These are phyloP conservation scores for Numenius phaeopus DNA, from an alignment of 2,797 vertebrate species.

Conservation along the genomic window DNA sequence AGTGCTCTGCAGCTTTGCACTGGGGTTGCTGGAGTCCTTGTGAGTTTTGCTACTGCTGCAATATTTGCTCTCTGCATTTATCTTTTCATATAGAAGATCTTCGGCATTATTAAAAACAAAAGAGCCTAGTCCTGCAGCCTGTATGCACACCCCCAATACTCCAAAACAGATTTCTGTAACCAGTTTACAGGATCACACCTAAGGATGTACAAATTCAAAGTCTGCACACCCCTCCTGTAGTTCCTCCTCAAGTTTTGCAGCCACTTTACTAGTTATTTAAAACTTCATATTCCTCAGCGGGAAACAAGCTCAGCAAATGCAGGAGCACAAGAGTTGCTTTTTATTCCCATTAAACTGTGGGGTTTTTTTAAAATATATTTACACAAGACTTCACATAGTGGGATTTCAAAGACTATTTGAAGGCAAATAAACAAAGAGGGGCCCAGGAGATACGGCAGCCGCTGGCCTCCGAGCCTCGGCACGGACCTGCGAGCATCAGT, in stretches of 20 bases:
- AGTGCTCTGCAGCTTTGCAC: not conserved
- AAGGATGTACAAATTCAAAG: not conserved
- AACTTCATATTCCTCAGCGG: not conserved
- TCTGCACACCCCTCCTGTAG: not conserved
- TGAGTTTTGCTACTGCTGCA: not conserved
- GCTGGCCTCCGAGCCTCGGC: not conserved
- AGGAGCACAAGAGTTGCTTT: not conserved
- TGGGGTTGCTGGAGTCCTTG: not conserved
- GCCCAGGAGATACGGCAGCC: not conserved
- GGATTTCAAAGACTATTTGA: constrained; percentile 35
- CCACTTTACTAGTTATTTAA: not conserved
- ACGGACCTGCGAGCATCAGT: fast-evolving
- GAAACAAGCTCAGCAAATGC: not conserved
- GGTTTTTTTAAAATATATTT: not conserved
- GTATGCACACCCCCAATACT: not conserved
- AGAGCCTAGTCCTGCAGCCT: not conserved
- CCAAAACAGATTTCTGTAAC: not conserved
- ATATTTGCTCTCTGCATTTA: not conserved
- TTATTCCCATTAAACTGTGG: not conserved
- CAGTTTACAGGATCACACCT: not conserved
- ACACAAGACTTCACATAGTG: constrained; percentile 7
- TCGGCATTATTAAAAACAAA: not conserved
- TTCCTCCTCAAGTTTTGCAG: not conserved
- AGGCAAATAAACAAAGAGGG: constrained; percentile 53
- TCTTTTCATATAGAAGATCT: not conserved